Conservation (phyloP, 2,888 invertebrate genomes). For the Orthosia incerta region DNA sequence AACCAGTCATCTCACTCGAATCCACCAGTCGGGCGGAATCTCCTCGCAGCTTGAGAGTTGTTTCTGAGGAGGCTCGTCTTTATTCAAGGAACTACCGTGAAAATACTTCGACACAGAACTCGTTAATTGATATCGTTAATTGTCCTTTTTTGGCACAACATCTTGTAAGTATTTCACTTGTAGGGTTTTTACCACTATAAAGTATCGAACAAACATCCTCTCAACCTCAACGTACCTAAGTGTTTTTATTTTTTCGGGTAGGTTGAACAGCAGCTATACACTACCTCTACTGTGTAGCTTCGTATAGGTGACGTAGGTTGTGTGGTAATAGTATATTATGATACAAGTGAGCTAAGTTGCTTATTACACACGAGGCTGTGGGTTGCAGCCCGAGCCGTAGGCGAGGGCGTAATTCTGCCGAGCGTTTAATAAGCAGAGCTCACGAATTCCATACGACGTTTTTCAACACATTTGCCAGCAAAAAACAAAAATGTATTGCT, state of each 20-base stretch:
- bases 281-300: background rate
- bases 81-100: conserved; percentile 86
- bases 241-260: conserved; percentile 2
- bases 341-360: too few species aligned
- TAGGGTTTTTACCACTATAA: conserved; percentile 61
- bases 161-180: conserved; percentile 68
- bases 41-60: conserved; percentile 73
- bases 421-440: too few species aligned
- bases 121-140: conserved; percentile 82
- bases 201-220: conserved; percentile 55
- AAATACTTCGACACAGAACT: conserved; percentile 79
- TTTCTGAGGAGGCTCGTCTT: conserved; percentile 80
- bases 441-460: too few species aligned
- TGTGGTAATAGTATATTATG: too few species aligned
- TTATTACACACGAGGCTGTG: too few species aligned
- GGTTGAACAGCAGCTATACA: background rate
- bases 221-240: conserved; percentile 40
- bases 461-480: too few species aligned
- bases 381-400: too few species aligned
- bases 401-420: too few species aligned
- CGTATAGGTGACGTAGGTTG: background rate
- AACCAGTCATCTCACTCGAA: conserved; percentile 84
- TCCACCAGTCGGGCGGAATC: conserved; percentile 77
- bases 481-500: too few species aligned
- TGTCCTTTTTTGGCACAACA: conserved; percentile 72